Percentiles rank a stretch among this genome's conserved stretches.
Evolutionary conservation across 1,140 invertebrate species (phyloP).

Genomic region (Lethrus apterus): DNA sequence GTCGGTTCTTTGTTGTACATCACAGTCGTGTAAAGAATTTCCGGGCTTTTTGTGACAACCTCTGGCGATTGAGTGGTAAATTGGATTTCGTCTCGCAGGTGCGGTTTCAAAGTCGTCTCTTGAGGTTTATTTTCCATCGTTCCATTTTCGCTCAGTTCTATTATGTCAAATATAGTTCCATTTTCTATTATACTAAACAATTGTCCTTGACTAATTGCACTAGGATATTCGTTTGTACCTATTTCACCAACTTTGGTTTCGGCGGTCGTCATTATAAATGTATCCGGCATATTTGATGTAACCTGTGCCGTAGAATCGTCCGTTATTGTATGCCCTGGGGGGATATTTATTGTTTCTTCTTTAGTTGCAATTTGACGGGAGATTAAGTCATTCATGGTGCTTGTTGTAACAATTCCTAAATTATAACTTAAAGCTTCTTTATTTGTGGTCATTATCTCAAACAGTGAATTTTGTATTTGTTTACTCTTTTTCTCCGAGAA

Average conservation of each 20-base stretch:
- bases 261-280: slow-evolving; percentile 7
- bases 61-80: slow-evolving; percentile 2
- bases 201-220: slow-evolving; percentile 39
- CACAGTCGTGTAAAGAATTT: slow-evolving; percentile 23
- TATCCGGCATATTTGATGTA: too few species aligned
- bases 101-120: not conserved
- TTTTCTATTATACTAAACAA: slow-evolving; percentile 40
- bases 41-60: slow-evolving; percentile 3
- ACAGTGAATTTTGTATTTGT: too few species aligned
- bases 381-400: slow-evolving; percentile 1
- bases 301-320: slow-evolving; percentile 14
- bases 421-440: too few species aligned
- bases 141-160: slow-evolving; percentile 36
- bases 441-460: not conserved
- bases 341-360: too few species aligned
- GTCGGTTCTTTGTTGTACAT: slow-evolving; percentile 26
- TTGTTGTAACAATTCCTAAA: not conserved
- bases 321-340: too few species aligned
- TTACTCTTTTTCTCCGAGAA: too few species aligned
- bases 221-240: slow-evolving; percentile 29
- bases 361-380: too few species aligned
- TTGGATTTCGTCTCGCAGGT: not conserved
- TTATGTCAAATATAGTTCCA: slow-evolving; percentile 38
- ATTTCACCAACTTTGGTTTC: slow-evolving; percentile 11
- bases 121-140: slow-evolving; percentile 19